Evolutionary conservation across 2,888 invertebrate species (phyloP).

Genomic region (Chironomus tentans): DNA sequence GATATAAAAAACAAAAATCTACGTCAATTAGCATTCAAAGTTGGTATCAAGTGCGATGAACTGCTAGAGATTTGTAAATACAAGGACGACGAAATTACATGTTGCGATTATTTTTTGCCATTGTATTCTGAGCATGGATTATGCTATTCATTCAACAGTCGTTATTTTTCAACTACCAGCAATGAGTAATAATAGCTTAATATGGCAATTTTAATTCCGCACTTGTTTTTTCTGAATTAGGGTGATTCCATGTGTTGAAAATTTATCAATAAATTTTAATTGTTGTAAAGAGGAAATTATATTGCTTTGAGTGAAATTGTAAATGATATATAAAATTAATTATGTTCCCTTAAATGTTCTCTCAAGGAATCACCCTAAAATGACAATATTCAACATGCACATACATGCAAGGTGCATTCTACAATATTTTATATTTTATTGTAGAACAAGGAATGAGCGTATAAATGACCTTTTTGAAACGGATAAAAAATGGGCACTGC

Average conservation of each 20-base stretch:
- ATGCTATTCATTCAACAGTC: conserved; percentile 60
- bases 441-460: conserved; percentile 5
- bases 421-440: neutral
- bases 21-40: conserved; percentile 37
- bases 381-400: too few species aligned
- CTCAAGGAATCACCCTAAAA: too few species aligned
- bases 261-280: too few species aligned
- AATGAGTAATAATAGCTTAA: neutral
- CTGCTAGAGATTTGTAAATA: conserved; percentile 55
- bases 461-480: conserved; percentile 42
- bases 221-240: neutral
- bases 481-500: conserved; percentile 42
- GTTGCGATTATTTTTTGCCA: conserved; percentile 56
- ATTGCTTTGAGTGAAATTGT: too few species aligned
- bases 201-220: neutral
- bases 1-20: neutral
- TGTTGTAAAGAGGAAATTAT: too few species aligned
- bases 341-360: too few species aligned
- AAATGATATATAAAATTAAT: too few species aligned
- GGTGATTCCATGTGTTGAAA: too few species aligned
- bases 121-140: conserved; percentile 66
- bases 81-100: conserved; percentile 56
- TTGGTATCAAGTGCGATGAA: conserved; percentile 52
- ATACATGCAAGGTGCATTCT: too few species aligned
- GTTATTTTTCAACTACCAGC: neutral